These are phyloP conservation scores for Geococcyx californianus DNA, from an alignment of 2,113 vertebrate genomes.

Conservation along the genomic window DNA sequence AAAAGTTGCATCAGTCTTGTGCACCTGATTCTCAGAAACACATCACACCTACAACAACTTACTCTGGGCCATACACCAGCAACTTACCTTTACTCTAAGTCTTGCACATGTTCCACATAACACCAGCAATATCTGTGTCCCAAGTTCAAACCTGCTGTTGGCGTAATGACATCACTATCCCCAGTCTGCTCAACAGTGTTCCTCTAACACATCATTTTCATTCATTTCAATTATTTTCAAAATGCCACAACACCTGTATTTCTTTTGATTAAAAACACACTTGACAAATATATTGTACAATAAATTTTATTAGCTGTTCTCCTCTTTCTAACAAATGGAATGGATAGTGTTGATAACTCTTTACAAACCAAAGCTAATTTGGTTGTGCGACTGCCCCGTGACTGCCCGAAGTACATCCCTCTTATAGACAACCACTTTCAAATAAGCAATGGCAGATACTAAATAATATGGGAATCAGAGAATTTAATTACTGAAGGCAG, in stretches of 20 bases:
- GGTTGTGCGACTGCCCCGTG: slow-evolving; percentile 70
- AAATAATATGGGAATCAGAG: slow-evolving; percentile 33
- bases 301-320: slow-evolving; percentile 88
- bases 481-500: slow-evolving; percentile 37
- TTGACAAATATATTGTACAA: slow-evolving; percentile 76
- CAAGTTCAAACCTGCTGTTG: neutral
- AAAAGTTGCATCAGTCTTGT: neutral
- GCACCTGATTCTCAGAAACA: neutral
- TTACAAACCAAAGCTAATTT: slow-evolving; percentile 80
- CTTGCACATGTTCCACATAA: fast-evolving
- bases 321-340: slow-evolving; percentile 88
- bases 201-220: neutral
- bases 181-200: neutral
- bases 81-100: neutral
- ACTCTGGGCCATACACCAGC: neutral
- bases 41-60: neutral
- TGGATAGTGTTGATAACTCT: slow-evolving; percentile 79
- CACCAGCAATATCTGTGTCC: neutral
- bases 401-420: slow-evolving; percentile 66
- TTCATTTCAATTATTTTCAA: neutral
- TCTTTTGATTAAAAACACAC: slow-evolving; percentile 72
- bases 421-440: slow-evolving; percentile 69
- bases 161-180: neutral
- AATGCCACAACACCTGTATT: neutral
- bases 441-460: slow-evolving; percentile 71